Evolutionary conservation across 2,797 vertebrate species (phyloP).

Genomic region (Scolopax rusticola): DNA sequence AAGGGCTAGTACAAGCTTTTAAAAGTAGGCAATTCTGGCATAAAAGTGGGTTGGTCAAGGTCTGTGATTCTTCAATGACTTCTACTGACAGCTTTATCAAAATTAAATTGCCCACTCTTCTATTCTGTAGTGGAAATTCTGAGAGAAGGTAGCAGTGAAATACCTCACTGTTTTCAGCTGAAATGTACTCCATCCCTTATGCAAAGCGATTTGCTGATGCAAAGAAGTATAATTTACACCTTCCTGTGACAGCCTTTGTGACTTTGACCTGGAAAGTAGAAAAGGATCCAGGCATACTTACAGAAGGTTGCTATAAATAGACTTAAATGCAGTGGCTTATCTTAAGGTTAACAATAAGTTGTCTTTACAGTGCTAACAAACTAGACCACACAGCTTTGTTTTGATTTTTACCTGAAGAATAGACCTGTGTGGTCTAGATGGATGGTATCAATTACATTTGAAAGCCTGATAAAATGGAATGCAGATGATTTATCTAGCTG

Average conservation of each 20-base stretch:
- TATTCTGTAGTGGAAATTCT: neutral
- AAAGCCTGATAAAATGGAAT: conserved; percentile 71
- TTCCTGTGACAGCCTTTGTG: conserved; percentile 12
- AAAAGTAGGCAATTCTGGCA: conserved; percentile 27
- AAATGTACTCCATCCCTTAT: conserved; percentile 19
- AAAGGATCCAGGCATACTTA: conserved; percentile 28
- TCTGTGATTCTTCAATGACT: conserved; percentile 47
- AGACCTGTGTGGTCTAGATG: conserved; percentile 72
- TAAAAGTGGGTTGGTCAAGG: conserved; percentile 26
- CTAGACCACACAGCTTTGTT: conserved; percentile 70
- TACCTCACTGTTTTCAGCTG: conserved; percentile 19
- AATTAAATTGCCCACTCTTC: conserved; percentile 36
- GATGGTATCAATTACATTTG: conserved; percentile 58
- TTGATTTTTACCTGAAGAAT: conserved; percentile 60
- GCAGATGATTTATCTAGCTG: conserved; percentile 66
- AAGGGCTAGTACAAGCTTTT: neutral
- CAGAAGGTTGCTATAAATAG: conserved; percentile 44
- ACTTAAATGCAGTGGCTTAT: conserved; percentile 51
- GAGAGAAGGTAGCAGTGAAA: conserved; percentile 23
- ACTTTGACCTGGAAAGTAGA: conserved; percentile 30
- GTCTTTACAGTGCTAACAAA: conserved; percentile 34
- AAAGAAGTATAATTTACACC: conserved; percentile 39
- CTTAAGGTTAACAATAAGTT: conserved; percentile 40
- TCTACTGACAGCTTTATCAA: conserved; percentile 41
- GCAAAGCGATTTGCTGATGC: conserved; percentile 17